Evolutionary conservation across 2,113 vertebrate species (phyloP), one percentile per base, ranked within the genome.

Genomic region (Cathartes aura): DNA sequence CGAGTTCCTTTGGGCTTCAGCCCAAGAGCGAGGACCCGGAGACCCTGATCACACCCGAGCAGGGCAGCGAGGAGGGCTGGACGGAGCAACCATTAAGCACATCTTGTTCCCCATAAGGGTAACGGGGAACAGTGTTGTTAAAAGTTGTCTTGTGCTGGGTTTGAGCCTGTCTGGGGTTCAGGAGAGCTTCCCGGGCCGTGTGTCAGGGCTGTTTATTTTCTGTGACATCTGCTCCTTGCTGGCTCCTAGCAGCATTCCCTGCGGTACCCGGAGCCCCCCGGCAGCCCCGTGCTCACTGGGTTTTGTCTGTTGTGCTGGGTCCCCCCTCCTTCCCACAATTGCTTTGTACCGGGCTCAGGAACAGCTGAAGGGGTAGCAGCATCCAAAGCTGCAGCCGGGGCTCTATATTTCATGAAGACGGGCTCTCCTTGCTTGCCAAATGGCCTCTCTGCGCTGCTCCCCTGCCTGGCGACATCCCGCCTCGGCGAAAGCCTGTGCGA

Each of bases 401-500:
- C 74, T 82, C 68, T 81, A 9, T 91, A 22, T 89, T 83, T 80
- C 29, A n/a, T 47, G 89, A 32, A 75, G 55, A 30, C 2, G 9
- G 38, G 58, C 20, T 93, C 74, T 58, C 71, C 89, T 58, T 58
- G 86, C 74, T 56, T 42, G 42, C 89, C 89, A 92, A 83, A 82
- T 42, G 73, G 79, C 34, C 63, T 42, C 73, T 42, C 47, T 2
- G 19, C 6, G 7, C 74, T 1, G 42, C 32, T 63, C 73, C 38
- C 50, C 58, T 42, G 62, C 63, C 68, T 63, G 67, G 14, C 14
- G 13, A 34, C 58, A 8, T 59, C 82, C 75, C 9, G 10, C 45
- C 66, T 5, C 2, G 12, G 36, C 12, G 6, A 24, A 18, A n/a
- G 40, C 38, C 53, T 18, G 55, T 2, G 36, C 6, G 7, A 68